Evolutionary conservation across 1,140 invertebrate species (phyloP).

Genomic region (Leptopilina clavipes): DNA sequence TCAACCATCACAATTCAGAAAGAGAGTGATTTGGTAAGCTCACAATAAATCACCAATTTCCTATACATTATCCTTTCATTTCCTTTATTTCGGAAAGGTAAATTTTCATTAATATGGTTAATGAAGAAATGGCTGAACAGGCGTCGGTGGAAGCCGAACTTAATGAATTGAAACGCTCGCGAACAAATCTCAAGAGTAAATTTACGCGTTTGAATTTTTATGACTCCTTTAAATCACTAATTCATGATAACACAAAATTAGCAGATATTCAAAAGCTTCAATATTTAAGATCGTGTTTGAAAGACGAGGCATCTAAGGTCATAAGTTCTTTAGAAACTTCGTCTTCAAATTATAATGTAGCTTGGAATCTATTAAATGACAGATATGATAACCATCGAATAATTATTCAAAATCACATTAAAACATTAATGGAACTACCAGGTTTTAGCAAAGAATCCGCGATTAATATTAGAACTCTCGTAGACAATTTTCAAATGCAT

Average conservation of each 20-base stretch:
- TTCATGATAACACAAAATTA: constrained; percentile 13
- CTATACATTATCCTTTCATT: neutral
- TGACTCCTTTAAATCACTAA: constrained; percentile 30
- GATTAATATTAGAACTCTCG: constrained; percentile 41
- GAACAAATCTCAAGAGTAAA: neutral
- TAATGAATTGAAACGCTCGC: neutral
- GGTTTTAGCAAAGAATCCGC: constrained; percentile 45
- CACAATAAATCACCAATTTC: neutral
- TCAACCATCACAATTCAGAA: neutral
- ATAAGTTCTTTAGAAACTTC: constrained; percentile 55
- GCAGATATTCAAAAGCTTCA: constrained; percentile 53
- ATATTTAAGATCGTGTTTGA: constrained; percentile 58
- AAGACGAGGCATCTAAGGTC: constrained; percentile 41
- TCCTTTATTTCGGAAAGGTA: neutral
- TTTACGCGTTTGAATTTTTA: constrained; percentile 28
- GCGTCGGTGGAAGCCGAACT: neutral
- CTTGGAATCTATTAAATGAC: constrained; percentile 56
- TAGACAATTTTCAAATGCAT: constrained; percentile 48
- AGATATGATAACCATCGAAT: constrained; percentile 58
- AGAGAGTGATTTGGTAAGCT: neutral
- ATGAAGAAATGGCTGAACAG: neutral
- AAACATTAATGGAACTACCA: constrained; percentile 49
- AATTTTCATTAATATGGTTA: neutral
- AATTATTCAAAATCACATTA: constrained; percentile 54
- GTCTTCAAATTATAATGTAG: constrained; percentile 51